Evolutionary conservation across 2,113 vertebrate genomes (phyloP).

Genomic region (Hassar affinis): DNA sequence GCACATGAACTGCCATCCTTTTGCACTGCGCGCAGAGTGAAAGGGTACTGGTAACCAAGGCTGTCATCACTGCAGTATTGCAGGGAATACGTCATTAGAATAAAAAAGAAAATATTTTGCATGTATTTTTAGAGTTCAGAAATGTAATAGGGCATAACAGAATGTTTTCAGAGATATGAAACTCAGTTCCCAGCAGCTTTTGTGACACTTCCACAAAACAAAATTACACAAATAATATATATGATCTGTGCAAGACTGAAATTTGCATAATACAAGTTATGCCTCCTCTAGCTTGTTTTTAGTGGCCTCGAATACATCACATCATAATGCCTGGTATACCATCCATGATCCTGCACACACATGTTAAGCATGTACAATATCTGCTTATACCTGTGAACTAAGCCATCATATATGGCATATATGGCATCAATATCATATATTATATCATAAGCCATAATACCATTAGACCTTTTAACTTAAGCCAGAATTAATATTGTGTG

Average conservation of each 20-base stretch:
- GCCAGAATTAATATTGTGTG: neutral
- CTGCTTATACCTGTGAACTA: neutral
- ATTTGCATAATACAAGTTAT: neutral
- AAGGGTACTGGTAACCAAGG: slow-evolving; percentile 98
- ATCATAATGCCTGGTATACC: neutral
- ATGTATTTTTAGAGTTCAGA: neutral
- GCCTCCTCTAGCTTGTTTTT: neutral
- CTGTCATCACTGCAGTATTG: slow-evolving; percentile 87
- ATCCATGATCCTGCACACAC: neutral
- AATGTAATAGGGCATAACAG: neutral
- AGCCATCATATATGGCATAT: too few relatives aligned
- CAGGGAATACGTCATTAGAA: neutral
- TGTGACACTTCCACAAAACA: neutral
- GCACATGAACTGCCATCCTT: slow-evolving; percentile 96
- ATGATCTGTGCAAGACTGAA: neutral
- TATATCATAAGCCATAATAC: too few relatives aligned
- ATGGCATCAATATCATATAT: too few relatives aligned
- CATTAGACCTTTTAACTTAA: neutral
- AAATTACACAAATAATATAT: neutral
- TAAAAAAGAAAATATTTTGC: neutral
- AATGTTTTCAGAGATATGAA: neutral
- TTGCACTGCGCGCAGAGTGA: slow-evolving; percentile 91
- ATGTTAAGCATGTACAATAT: neutral
- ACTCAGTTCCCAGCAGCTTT: neutral
- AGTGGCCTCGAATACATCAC: neutral